Conservation (phyloP, 2,888 invertebrate species). For the Eupithecia subfuscata region DNA sequence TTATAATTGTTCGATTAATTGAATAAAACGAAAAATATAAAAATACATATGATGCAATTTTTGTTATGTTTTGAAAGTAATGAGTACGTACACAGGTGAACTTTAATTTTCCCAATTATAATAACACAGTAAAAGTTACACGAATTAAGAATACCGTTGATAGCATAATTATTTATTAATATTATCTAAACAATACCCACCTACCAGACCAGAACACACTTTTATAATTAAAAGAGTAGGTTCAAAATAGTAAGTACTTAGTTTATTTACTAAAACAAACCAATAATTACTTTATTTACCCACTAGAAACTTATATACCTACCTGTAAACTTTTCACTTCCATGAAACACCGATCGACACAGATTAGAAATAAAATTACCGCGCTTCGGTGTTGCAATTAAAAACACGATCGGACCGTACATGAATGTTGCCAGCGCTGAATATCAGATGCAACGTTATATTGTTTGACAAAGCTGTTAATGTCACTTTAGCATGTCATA, state of each 20-base stretch:
- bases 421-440: constrained; percentile 68
- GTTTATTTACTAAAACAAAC: constrained; percentile 2
- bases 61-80: no score
- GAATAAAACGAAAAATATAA: no score
- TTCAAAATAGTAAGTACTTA: neutral
- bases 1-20: no score
- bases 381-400: constrained; percentile 69
- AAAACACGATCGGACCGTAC: constrained; percentile 55
- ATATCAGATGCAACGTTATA: constrained; percentile 74
- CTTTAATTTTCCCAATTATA: no score
- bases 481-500: constrained; percentile 80
- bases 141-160: no score
- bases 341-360: constrained; percentile 38
- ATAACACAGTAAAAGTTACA: no score
- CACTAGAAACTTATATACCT: neutral
- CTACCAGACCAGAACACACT: no score
- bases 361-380: constrained; percentile 45
- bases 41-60: no score
- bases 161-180: no score
- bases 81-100: no score
- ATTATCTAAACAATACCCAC: no score
- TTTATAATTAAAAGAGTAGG: no score
- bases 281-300: neutral
- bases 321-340: constrained; percentile 38
- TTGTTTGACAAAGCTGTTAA: constrained; percentile 81